These are phyloP conservation scores for Thunnus albacares DNA, from an alignment of 2,797 vertebrate genomes.

Conservation along the genomic window DNA sequence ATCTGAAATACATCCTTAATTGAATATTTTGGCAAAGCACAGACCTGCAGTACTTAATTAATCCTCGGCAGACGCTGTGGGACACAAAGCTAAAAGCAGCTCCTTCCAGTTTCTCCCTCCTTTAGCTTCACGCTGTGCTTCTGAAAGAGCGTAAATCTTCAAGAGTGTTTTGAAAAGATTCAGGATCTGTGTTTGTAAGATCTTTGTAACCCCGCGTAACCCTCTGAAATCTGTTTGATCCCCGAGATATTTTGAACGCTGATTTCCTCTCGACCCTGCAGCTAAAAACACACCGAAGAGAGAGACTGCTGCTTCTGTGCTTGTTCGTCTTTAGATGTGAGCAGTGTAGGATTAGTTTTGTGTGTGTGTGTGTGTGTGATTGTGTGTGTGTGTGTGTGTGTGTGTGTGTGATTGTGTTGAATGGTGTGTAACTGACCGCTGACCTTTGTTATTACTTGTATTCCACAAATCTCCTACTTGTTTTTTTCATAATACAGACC, in stretches of 20 bases:
- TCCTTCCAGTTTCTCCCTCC: constrained; percentile 23
- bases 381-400: too few species aligned
- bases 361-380: not conserved
- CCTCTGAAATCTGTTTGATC: constrained; percentile 41
- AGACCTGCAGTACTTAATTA: constrained; percentile 9
- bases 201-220: constrained; percentile 28
- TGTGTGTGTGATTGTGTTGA: not conserved
- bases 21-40: constrained; percentile 1
- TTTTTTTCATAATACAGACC: not conserved
- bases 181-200: constrained; percentile 32
- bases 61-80: constrained; percentile 13
- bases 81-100: constrained; percentile 26
- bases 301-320: constrained; percentile 1
- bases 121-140: constrained; percentile 26
- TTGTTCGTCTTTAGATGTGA: constrained; percentile 18
- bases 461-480: not conserved
- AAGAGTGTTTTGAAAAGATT: constrained; percentile 48
- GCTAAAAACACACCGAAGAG: constrained; percentile 30
- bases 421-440: not conserved
- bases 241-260: constrained; percentile 25
- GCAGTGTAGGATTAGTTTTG: constrained; percentile 4
- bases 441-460: constrained; percentile 23
- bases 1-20: constrained; percentile 14
- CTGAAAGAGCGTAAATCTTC: constrained; percentile 14
- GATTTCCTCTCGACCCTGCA: constrained; percentile 24